A percentile compares a stretch with the other conserved stretches of the same genome.
phyloP scores from a whole-genome alignment of 2,797 vertebrate species.

The Pampus argenteus region DNA sequence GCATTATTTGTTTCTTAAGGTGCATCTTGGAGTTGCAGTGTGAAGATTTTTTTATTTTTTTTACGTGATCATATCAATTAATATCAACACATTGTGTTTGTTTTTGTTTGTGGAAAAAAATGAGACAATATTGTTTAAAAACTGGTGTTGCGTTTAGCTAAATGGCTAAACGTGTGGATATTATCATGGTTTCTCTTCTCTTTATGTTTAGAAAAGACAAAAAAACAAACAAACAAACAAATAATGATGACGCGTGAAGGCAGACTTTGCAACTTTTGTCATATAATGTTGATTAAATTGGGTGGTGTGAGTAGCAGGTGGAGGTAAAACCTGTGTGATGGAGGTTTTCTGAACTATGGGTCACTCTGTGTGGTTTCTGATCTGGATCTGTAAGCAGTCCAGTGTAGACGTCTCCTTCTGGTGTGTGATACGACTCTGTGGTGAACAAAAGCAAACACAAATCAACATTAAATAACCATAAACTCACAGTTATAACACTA shows the following conservation, averaged over 20 bases:
- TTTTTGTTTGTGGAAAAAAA: not conserved
- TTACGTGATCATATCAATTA: not conserved
- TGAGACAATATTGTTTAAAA: not conserved
- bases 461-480: not conserved
- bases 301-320: constrained; percentile 9
- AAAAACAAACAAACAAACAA: not conserved
- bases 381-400: constrained; percentile 36
- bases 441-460: constrained; percentile 16
- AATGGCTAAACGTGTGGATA: too few relatives aligned
- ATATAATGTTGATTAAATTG: not conserved
- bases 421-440: constrained; percentile 49
- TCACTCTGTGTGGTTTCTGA: constrained; percentile 34
- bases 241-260: not conserved
- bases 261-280: constrained; percentile 16
- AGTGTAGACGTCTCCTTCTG: constrained; percentile 39
- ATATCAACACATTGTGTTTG: accelerated
- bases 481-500: not conserved
- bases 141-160: not conserved
- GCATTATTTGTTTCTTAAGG: constrained; percentile 5
- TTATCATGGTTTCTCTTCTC: not conserved
- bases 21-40: constrained; percentile 1
- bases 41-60: not conserved
- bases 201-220: not conserved
- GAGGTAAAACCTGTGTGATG: constrained; percentile 49
- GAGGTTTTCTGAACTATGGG: constrained; percentile 33